These are phyloP conservation scores for Pelodiscus sinensis DNA, from an alignment of 2,113 vertebrate genomes.

Conservation along the genomic window DNA sequence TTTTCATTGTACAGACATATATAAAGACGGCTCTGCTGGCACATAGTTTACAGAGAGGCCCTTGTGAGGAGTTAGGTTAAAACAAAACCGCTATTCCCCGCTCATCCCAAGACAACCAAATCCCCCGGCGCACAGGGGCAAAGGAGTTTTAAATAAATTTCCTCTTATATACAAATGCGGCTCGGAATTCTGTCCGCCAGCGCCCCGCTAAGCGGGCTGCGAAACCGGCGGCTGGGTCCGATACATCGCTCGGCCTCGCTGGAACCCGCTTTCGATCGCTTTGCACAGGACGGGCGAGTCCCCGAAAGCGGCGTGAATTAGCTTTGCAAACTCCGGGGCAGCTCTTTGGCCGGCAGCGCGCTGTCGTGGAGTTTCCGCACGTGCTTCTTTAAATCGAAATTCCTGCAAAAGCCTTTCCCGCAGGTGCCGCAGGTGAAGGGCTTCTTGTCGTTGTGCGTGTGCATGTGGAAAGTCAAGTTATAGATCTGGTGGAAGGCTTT, in stretches of 20 bases:
- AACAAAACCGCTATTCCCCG: constrained; percentile 17
- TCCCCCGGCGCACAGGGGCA: background rate
- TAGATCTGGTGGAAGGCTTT: constrained; percentile 94
- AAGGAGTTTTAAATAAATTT: constrained; percentile 70
- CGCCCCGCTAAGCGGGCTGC: constrained; percentile 74
- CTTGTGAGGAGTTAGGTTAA: constrained; percentile 51
- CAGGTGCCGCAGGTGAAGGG: constrained; percentile 90
- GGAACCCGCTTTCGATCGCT: constrained; percentile 5
- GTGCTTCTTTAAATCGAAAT: constrained; percentile 94
- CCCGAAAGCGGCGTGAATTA: constrained; percentile 65
- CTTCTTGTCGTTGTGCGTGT: constrained; percentile 94
- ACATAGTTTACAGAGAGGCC: background rate
- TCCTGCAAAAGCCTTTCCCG: constrained; percentile 91
- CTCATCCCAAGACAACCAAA: background rate
- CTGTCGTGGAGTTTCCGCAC: constrained; percentile 91
- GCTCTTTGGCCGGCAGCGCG: constrained; percentile 79
- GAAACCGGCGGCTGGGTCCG: constrained; percentile 76
- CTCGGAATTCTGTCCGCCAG: constrained; percentile 67
- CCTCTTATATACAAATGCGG: constrained; percentile 77
- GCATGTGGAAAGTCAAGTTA: constrained; percentile 93
- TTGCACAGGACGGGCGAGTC: background rate
- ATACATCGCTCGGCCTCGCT: constrained; percentile 77
- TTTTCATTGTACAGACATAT: constrained; percentile 81
- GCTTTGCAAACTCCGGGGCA: constrained; percentile 86
- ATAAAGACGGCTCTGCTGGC: constrained; percentile 74